These are phyloP conservation scores for Falcaria lacertinaria DNA, from an alignment of 2,888 invertebrate species.

Conservation along the genomic window DNA sequence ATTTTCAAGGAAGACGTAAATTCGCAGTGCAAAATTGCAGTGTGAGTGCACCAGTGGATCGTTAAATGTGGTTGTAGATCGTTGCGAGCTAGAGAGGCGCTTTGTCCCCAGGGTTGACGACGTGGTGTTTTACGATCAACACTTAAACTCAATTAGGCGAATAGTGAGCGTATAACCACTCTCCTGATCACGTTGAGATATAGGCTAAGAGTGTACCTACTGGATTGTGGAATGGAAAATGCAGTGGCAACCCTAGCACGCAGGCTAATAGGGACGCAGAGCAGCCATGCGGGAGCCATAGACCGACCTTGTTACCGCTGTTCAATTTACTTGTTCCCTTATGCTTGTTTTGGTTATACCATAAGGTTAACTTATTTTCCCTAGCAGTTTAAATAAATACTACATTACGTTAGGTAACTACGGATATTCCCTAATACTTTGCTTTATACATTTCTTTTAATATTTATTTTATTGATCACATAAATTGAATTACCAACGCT, in stretches of 20 bases:
- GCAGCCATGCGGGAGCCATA: not conserved
- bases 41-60: no score
- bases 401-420: no score
- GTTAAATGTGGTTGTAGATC: not conserved
- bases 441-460: no score
- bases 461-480: no score
- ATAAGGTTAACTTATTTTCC: conserved; percentile 7
- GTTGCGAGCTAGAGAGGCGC: not conserved
- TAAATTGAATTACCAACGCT: no score
- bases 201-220: not conserved
- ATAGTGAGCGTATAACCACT: not conserved
- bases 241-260: not conserved
- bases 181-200: not conserved
- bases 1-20: no score
- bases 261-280: not conserved
- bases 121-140: not conserved
- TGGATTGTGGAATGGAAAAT: not conserved
- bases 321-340: not conserved
- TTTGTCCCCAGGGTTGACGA: not conserved
- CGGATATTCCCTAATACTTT: no score
- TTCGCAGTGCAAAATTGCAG: no score
- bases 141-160: not conserved
- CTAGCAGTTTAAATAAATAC: no score
- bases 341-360: conserved; percentile 4
- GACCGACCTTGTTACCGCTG: not conserved